Percentiles rank a stretch among this genome's conserved stretches.
Conservation (phyloP, 2,888 invertebrate genomes). For the Drosophila picticornis region DNA sequence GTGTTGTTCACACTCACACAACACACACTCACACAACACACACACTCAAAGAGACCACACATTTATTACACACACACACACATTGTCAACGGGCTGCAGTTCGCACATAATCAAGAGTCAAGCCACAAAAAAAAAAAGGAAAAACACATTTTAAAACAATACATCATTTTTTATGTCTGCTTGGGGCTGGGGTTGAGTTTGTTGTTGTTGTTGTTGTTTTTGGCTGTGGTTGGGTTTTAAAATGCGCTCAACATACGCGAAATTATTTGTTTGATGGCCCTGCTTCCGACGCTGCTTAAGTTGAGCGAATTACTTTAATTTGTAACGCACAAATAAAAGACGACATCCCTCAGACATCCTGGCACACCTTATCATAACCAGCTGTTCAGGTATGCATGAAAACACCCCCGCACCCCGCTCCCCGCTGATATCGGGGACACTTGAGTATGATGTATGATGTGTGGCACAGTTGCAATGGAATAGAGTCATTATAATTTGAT, state of each 20-base stretch:
- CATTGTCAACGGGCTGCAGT: slow-evolving; percentile 41
- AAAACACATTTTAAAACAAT: slow-evolving; percentile 59
- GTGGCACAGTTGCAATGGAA: slow-evolving; percentile 69
- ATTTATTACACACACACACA: slow-evolving; percentile 23
- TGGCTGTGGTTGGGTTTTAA: slow-evolving; percentile 18
- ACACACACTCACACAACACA: slow-evolving; percentile 5
- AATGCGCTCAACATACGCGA: slow-evolving; percentile 22
- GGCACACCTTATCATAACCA: slow-evolving; percentile 23
- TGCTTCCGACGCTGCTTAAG: slow-evolving; percentile 36
- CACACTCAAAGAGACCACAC: slow-evolving; percentile 17
- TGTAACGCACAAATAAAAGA: slow-evolving; percentile 47
- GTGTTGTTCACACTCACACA: slow-evolving; percentile 20
- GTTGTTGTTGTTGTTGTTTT: slow-evolving; percentile 1
- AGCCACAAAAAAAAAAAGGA: slow-evolving; percentile 33
- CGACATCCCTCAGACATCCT: background rate
- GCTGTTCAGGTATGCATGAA: slow-evolving; percentile 75
- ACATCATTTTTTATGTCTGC: slow-evolving; percentile 63
- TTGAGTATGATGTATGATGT: slow-evolving; percentile 73
- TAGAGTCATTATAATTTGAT: slow-evolving; percentile 58
- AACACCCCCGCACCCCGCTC: background rate
- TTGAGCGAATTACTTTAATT: slow-evolving; percentile 77
- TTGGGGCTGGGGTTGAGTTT: slow-evolving; percentile 9
- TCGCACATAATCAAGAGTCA: slow-evolving; percentile 65
- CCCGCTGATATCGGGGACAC: background rate
- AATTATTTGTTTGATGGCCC: slow-evolving; percentile 72